phyloP scores from a whole-genome alignment of 2,113 vertebrate genomes.

The Empidonax traillii region DNA sequence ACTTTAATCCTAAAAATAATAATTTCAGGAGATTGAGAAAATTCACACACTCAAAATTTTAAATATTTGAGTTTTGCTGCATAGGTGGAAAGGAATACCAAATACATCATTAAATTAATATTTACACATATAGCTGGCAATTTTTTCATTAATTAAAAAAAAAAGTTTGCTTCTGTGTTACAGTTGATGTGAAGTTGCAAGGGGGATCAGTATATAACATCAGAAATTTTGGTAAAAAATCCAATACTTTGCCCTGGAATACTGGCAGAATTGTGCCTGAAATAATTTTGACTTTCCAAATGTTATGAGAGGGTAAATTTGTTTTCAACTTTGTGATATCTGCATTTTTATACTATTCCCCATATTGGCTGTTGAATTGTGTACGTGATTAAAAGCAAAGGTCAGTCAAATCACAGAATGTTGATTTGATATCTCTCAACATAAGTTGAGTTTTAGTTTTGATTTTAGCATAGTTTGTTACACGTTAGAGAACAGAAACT shows the following conservation, averaged over 20 bases:
- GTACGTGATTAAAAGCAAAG: background rate
- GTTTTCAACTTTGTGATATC: background rate
- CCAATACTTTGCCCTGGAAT: background rate
- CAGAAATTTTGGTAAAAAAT: background rate
- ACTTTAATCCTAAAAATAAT: background rate
- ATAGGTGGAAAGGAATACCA: background rate
- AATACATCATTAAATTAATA: background rate
- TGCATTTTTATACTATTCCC: background rate
- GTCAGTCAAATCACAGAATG: rapidly evolving
- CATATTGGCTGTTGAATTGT: background rate
- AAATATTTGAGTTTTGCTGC: background rate
- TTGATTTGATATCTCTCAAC: background rate
- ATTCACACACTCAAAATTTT: background rate
- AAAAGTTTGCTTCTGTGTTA: background rate
- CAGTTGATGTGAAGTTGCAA: background rate
- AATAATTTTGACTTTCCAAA: background rate
- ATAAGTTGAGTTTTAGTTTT: background rate
- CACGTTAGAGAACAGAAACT: background rate
- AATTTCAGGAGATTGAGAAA: background rate
- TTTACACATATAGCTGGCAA: background rate
- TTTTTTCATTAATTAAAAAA: background rate
- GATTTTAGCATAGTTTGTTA: background rate
- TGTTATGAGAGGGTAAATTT: background rate
- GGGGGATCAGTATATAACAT: background rate
- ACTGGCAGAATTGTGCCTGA: background rate